Evolutionary conservation across 2,113 vertebrate species (phyloP), one percentile per base, ranked within the genome.

Genomic region (Limanda limanda): DNA sequence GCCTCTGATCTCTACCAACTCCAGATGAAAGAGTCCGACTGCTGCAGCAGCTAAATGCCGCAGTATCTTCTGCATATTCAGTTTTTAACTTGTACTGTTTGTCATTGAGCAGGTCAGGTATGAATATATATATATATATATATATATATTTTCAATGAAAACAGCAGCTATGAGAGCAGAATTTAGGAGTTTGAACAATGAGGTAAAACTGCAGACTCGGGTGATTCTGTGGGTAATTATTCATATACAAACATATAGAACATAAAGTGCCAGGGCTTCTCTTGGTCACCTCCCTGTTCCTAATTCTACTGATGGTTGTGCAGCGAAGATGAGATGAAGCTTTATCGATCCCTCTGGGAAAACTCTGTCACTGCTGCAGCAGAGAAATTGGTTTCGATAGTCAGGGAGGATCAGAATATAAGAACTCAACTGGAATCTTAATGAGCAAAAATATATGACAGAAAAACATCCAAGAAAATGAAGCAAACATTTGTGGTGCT

Each of bases 291-390:
- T 62, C 68, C 64, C 51, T 35, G 67, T 27, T 81, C n/a, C 13
- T 66, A 0, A 2, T 71, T 27, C 58, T 67, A 35, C n/a, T 17
- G 59, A 74, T 42, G 69, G 35, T 40, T 51, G 74, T 82, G 78
- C 68, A 69, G 56, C 76, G 72, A 66, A 86, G 67, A 66, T 68
- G 45, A 67, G 74, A 86, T 86, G 74, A 76, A 79, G 62, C 40
- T 71, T 87, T 75, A 80, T 87, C 79, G 60, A 86, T 84, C 68
- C 72, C 75, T 68, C 31, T 68, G 37, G 63, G 68, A 63, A 78
- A 57, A 76, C 74, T 64, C 57, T 75, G 68, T 68, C 76, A 31
- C 59, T 51, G 65, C 68, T 66, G 71, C 47, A 24, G 68, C 5
- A 65, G 37, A 70, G 52, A 68, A 80, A 80, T 74, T 35, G 47